Evolutionary conservation across 2,888 invertebrate genomes (phyloP), one percentile per base, ranked within the genome.

Genomic region (Ischnura elegans): DNA sequence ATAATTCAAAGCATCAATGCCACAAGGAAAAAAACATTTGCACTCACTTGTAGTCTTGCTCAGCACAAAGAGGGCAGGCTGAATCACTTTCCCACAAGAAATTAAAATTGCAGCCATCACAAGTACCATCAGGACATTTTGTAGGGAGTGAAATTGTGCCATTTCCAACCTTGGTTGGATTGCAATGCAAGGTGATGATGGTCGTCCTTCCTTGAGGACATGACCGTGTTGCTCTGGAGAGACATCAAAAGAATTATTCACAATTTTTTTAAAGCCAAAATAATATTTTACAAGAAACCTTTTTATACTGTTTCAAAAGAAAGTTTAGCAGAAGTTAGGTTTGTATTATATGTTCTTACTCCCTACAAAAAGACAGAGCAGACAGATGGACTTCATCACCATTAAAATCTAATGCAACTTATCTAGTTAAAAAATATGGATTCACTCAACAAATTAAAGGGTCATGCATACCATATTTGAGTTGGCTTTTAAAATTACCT

Each of bases 81-180:
- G 95, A 95, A 29, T 95, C 95, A 16, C 96, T 96, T 93, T 95
- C 95, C 96, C 96, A 97, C 94, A 97, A 95, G 94, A 97, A 96
- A 95, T 96, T 96, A 95, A 96, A 97, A 93, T 96, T 96, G 95
- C 97, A 97, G 2, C 97, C 97, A 95, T 97, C 97, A 95, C 97
- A 97, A 0, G 97, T 97, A 13, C 97, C 97, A 95, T 96, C 96
- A 0, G 96, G 96, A 95, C 97, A 97, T 93, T 96, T 96, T 0
- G 96, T 95, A 5, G 97, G 97, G 66, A 96, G 95, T 43, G 95
- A 94, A 94, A 95, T 95, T 25, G 94, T 94, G 0, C 95, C 95
- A 94, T 95, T 94, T n/a, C 95, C 95, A 46, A 95, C 94, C 87
- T 95, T 94, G 66, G 95, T 95, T 4, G 96, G 95, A 94, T 96